Evolutionary conservation across 2,113 vertebrate species (phyloP).

Genomic region (Diphyllodes magnificus): DNA sequence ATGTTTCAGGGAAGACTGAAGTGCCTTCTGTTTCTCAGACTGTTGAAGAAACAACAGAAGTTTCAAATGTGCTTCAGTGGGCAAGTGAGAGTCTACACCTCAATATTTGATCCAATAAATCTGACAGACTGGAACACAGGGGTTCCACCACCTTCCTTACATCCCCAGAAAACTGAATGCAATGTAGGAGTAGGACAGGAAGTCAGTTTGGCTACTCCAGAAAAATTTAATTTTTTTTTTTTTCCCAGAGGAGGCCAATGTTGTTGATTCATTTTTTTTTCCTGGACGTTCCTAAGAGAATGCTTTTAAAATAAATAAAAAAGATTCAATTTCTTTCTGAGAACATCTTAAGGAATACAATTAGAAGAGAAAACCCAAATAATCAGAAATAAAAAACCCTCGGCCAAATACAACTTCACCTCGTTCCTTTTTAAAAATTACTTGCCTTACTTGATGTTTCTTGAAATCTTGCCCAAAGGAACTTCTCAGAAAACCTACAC

Average conservation of each 20-base stretch:
- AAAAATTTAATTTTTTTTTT: conserved; percentile 65
- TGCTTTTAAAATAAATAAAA: conserved; percentile 56
- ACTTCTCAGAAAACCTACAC: not conserved
- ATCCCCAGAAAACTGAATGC: conserved; percentile 18
- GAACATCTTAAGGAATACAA: not conserved
- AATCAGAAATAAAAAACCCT: not conserved
- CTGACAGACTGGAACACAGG: conserved; percentile 68
- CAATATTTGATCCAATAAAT: conserved; percentile 59
- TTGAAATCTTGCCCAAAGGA: not conserved
- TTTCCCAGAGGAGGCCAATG: conserved; percentile 46
- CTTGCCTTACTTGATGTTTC: not conserved
- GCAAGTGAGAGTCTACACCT: conserved; percentile 68
- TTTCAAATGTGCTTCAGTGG: not conserved
- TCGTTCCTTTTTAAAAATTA: not conserved
- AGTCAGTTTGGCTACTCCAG: conserved; percentile 44
- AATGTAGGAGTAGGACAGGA: conserved; percentile 59
- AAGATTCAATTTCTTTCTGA: not conserved
- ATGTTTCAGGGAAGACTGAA: conserved; percentile 55
- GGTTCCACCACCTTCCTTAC: conserved; percentile 30
- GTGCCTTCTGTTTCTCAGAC: conserved; percentile 72
- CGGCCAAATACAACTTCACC: not conserved
- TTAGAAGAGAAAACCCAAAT: not conserved
- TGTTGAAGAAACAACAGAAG: conserved; percentile 55
- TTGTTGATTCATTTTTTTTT: conserved; percentile 9
- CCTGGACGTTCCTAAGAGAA: conserved; percentile 58